A percentile compares a stretch with the other conserved stretches of the same genome.
Evolutionary conservation across 2,888 invertebrate species (phyloP).

Genomic region (Achlya flavicornis): DNA sequence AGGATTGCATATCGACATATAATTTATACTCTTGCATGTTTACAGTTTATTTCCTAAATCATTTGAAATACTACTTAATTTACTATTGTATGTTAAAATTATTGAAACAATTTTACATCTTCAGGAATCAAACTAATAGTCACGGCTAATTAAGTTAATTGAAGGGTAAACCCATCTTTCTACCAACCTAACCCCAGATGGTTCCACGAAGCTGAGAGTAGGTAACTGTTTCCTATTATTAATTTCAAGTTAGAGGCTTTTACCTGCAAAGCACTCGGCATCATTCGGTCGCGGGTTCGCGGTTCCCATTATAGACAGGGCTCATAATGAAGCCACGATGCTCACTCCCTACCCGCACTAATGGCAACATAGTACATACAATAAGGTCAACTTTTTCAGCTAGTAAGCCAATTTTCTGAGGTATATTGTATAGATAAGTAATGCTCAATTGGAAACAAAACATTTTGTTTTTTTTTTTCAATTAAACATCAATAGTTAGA

Average conservation of each 20-base stretch:
- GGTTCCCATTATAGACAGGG: slow-evolving; percentile 57
- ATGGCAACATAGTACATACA: slow-evolving; percentile 50
- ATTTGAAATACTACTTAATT: slow-evolving; percentile 16
- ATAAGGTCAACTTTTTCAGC: slow-evolving; percentile 37
- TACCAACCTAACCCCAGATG: slow-evolving; percentile 26
- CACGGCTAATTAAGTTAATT: too few species aligned
- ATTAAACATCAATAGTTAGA: too few species aligned
- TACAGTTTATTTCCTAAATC: neutral
- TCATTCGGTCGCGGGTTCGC: slow-evolving; percentile 58
- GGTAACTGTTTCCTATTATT: slow-evolving; percentile 48
- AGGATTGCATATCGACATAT: slow-evolving; percentile 21
- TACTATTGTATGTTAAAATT: neutral
- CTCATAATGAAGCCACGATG: slow-evolving; percentile 61
- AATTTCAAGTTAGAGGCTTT: slow-evolving; percentile 63
- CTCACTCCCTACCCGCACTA: slow-evolving; percentile 43
- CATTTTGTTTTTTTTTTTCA: neutral
- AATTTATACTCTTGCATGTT: slow-evolving; percentile 7
- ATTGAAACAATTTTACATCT: too few species aligned
- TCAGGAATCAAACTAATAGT: too few species aligned
- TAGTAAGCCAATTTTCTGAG: neutral
- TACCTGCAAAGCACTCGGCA: slow-evolving; percentile 62
- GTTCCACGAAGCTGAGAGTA: slow-evolving; percentile 19
- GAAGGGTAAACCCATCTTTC: too few species aligned
- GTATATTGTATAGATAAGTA: neutral
- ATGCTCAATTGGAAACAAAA: neutral